Conservation (phyloP, 92 coral and sea anemone species). For the Desmophyllum pertusum region DNA sequence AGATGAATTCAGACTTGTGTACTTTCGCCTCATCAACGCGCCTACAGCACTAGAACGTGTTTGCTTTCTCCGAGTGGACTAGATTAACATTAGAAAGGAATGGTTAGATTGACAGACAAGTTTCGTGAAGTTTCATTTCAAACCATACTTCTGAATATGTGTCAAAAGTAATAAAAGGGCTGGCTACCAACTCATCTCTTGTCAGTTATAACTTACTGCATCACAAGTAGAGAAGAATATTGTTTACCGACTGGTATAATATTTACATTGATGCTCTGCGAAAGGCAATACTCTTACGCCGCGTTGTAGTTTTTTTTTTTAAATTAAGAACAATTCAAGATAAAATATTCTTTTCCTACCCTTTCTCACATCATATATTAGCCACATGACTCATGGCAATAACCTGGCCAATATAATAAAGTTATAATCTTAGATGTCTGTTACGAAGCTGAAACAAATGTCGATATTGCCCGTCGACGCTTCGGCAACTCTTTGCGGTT, state of each 20-base stretch:
- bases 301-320: neutral
- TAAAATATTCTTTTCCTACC: neutral
- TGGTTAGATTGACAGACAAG: neutral
- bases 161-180: neutral
- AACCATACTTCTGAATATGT: neutral
- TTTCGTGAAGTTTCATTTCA: neutral
- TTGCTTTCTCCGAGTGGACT: neutral
- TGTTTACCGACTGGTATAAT: neutral
- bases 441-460: neutral
- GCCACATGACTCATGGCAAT: no score
- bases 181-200: neutral
- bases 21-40: neutral
- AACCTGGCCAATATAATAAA: neutral
- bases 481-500: neutral
- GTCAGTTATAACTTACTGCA: slow-evolving; percentile 4
- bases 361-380: neutral
- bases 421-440: neutral
- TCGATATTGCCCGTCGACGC: neutral
- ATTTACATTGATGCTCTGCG: neutral
- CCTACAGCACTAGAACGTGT: neutral
- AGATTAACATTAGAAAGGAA: neutral
- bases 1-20: neutral
- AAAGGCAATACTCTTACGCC: neutral
- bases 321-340: slow-evolving; percentile 1
- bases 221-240: neutral